Base-by-base conservation (phyloP, 2,113 vertebrate genomes). In the Acrocephalus kingi region DNA sequence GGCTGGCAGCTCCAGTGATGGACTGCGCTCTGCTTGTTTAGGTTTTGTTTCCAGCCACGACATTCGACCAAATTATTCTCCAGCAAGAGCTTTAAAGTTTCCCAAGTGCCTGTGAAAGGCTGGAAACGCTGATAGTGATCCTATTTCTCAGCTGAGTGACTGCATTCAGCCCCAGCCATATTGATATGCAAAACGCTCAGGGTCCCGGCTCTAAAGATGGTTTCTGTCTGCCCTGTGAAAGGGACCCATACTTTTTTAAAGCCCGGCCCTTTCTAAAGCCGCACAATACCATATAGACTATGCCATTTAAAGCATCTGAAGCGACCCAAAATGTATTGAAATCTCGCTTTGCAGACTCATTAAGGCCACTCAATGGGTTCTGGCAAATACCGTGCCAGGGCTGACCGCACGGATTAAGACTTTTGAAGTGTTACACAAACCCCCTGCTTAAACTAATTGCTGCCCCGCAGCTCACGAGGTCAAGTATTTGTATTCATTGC, bases 91-190 rank as follows among this genome's bases (percentile, higher is more conserved):
- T 97, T 98, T 95, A 97, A 97, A 98, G 98, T 97, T 94, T 94
- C 97, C 97, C 97, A 98, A 98, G 97, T 96, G 97, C 96, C 97
- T 92, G 92, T 97, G 97, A 98, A 98, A 98, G 95, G 86, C 97
- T 97, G 98, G 98, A 98, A 98, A 96, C 94, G 92, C 97, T 97
- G 98, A 98, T 98, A 97, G 97, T 97, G 97, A 98, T 98, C 98
- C 98, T 98, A 98, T 99, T 98, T 98, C 98, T 96, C 98, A 98
- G 98, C 97, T 98, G 98, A 98, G 98, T 98, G 98, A 95, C 94
- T 94, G 96, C 98, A 99, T 98, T 99, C 98, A 98, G 89, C 96
- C 95, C 84, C 93, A 94, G 97, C 96, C 89, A 37, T 97, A 98
- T 99, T 98, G 98, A 99, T 98, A 99, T 99, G 98, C 98, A 98